Evolutionary conservation across 1,140 invertebrate genomes (phyloP).

Genomic region (Drosophila repleta): DNA sequence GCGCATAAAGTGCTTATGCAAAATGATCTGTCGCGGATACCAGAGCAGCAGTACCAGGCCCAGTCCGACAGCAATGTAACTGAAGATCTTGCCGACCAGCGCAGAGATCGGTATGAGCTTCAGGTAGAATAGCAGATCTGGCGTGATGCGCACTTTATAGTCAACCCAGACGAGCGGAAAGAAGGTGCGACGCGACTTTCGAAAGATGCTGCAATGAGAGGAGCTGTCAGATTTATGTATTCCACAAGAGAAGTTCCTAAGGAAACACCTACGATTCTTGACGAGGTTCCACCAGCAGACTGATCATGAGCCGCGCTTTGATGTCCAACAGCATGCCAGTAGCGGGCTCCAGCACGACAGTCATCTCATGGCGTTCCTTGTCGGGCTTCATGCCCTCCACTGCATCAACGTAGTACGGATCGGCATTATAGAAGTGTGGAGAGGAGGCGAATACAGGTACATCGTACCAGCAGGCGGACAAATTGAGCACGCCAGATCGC

Average conservation of each 20-base stretch:
- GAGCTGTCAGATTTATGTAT: not conserved
- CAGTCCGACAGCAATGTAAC: constrained; percentile 37
- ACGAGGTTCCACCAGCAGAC: constrained; percentile 88
- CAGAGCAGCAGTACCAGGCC: constrained; percentile 64
- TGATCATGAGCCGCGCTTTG: constrained; percentile 89
- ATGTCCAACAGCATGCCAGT: constrained; percentile 90
- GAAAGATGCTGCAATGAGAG: constrained; percentile 78
- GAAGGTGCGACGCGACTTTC: constrained; percentile 86
- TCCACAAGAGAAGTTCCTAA: not conserved
- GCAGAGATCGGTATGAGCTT: constrained; percentile 53
- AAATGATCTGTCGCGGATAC: constrained; percentile 58
- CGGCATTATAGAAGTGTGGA: constrained; percentile 93
- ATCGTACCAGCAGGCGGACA: constrained; percentile 66
- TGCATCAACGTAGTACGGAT: constrained; percentile 87
- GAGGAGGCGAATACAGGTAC: constrained; percentile 91
- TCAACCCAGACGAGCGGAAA: constrained; percentile 92
- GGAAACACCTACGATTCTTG: constrained; percentile 47
- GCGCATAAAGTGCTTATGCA: constrained; percentile 61
- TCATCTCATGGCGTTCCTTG: constrained; percentile 88
- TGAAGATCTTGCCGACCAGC: constrained; percentile 42
- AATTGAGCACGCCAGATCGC: constrained; percentile 57
- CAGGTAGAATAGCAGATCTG: constrained; percentile 84
- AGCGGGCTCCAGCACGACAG: constrained; percentile 89
- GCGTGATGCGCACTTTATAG: constrained; percentile 86
- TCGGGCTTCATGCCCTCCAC: constrained; percentile 90